Base-by-base conservation (phyloP, 2,888 invertebrate genomes). In the Agrochola lychnidis region DNA sequence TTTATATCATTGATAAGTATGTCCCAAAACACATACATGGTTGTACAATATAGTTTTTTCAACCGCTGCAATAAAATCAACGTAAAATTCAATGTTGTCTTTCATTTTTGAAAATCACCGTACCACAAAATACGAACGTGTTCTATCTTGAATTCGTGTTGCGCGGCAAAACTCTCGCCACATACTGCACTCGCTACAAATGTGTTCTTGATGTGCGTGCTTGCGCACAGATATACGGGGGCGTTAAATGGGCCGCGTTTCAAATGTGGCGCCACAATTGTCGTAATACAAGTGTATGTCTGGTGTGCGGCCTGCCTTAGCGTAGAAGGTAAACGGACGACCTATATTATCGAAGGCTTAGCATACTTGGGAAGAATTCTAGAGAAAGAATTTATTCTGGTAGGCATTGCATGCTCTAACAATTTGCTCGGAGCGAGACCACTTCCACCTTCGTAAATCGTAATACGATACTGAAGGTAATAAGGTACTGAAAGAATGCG, bases 331-430 rank as follows among this genome's bases (percentile, higher is more conserved):
- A 66, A 61, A 59, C 66, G 30, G 62, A 25, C 53, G 70, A 70
- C 81, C 73, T 59, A 83, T 36, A 53, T 82, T 72, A 70, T 75
- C 40, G 76, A 71, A 80, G 36, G 69, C 71, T 75, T 63, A 66
- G 53, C 71, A 74, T 84, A 63, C 76, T 70, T 74, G 72, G 66
- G 57, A 67, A 75, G 62, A 70, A 56, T 69, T 75, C 66, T 84
- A 40, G 79, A 73, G 66, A 30, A 70, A 79, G 74, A n/a, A n/a
- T n/a, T n/a, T n/a, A n/a, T n/a, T 72, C 72, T 72, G 45, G 57
- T 57, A 59, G 53, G 40, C 64, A 70, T 72, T 67, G 67, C 69
- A 76, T 82, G 61, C 30, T 69, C 61, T 40, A 25, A 62, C n/a
- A 66, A 75, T 69, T 51, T 51, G 68, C 61, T 57, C 14, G 59